These are phyloP conservation scores for Apodemia zela DNA, from an alignment of 2,888 invertebrate species.

Conservation along the genomic window DNA sequence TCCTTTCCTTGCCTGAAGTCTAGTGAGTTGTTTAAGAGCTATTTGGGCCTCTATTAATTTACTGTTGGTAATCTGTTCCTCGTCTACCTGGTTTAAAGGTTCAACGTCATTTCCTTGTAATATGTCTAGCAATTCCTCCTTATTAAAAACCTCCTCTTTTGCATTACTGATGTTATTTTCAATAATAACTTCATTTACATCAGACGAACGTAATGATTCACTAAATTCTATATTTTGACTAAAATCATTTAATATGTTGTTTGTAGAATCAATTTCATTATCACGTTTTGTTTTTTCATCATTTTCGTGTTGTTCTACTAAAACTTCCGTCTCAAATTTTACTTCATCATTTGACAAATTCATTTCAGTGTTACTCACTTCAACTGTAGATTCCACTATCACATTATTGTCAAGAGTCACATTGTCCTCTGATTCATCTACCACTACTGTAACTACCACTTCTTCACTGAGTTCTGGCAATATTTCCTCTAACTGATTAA, in stretches of 20 bases:
- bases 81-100: constrained; percentile 28
- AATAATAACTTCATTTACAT: constrained; percentile 42
- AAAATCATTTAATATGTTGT: constrained; percentile 57
- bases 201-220: constrained; percentile 61
- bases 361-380: constrained; percentile 28
- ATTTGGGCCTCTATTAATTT: constrained; percentile 50
- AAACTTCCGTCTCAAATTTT: constrained; percentile 63
- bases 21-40: constrained; percentile 60
- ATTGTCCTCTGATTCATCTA: constrained; percentile 23
- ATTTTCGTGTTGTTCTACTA: constrained; percentile 59
- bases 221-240: constrained; percentile 64
- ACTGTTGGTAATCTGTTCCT: constrained; percentile 18
- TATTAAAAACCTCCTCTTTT: constrained; percentile 67
- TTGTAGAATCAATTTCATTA: constrained; percentile 34
- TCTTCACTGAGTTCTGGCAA: constrained; percentile 16
- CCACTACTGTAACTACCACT: constrained; percentile 21
- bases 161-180: constrained; percentile 61
- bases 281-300: constrained; percentile 37
- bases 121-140: constrained; percentile 69
- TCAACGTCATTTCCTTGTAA: constrained; percentile 65
- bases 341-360: constrained; percentile 26
- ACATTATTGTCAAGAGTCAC: constrained; percentile 31
- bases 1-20: constrained; percentile 40
- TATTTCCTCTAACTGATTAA: background rate
- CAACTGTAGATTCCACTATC: constrained; percentile 29